phyloP scores from a whole-genome alignment of 2,113 vertebrate species.

The Nanger granti region DNA sequence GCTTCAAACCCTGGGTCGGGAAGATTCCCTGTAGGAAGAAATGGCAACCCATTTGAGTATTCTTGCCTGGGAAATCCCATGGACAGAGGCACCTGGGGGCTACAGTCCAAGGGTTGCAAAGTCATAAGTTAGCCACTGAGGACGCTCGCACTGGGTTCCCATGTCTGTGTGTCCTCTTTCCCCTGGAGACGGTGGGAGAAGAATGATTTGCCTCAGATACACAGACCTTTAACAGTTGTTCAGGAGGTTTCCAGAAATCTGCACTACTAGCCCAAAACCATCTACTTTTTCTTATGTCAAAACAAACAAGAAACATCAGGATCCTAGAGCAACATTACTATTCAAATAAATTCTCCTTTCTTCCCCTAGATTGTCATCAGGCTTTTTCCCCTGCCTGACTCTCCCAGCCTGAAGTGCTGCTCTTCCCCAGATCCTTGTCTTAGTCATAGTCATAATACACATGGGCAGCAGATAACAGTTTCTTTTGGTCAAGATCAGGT shows the following conservation, averaged over 20 bases:
- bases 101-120: neutral
- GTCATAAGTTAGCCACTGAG: neutral
- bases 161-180: neutral
- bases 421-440: neutral
- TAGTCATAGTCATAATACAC: neutral
- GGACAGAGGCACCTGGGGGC: neutral
- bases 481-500: neutral
- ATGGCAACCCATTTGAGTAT: neutral
- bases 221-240: neutral
- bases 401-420: neutral
- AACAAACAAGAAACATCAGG: neutral
- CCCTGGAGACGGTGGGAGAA: fast-evolving
- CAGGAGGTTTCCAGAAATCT: neutral
- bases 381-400: neutral
- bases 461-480: neutral
- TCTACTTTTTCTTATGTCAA: neutral
- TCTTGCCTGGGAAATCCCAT: neutral
- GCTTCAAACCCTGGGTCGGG: neutral
- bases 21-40: neutral
- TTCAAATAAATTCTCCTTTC: neutral
- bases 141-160: fast-evolving
- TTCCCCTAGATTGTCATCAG: neutral
- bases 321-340: neutral
- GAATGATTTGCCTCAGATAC: neutral
- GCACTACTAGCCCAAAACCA: neutral